These are phyloP conservation scores for Lamproptera curius DNA, from an alignment of 2,888 invertebrate species.

Conservation along the genomic window DNA sequence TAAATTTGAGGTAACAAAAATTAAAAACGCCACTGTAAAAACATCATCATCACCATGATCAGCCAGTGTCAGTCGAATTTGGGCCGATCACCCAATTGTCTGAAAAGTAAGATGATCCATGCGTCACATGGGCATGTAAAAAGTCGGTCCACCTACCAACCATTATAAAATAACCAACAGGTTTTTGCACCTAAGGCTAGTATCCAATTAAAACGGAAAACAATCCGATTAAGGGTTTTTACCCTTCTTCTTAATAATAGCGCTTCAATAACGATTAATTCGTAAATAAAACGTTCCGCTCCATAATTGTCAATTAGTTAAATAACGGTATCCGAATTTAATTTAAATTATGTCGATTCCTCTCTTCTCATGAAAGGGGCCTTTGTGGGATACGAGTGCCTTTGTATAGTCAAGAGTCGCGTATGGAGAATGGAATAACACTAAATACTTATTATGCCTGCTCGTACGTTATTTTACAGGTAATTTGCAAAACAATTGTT, in stretches of 20 bases:
- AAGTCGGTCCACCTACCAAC: too few species aligned
- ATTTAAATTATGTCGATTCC: conserved; percentile 19
- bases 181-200: too few species aligned
- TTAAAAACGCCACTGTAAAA: too few species aligned
- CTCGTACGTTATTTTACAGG: conserved; percentile 1
- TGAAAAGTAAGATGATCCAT: too few species aligned
- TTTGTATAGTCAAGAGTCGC: conserved; percentile 12
- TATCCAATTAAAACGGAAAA: neutral
- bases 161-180: too few species aligned
- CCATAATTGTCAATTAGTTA: conserved; percentile 15
- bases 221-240: neutral
- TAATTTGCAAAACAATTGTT: too few species aligned
- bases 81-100: too few species aligned
- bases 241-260: neutral
- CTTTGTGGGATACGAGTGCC: conserved; percentile 14
- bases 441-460: conserved; percentile 9
- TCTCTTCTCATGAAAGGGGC: conserved; percentile 19
- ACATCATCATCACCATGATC: too few species aligned
- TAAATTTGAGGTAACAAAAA: too few species aligned
- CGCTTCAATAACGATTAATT: conserved; percentile 11
- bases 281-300: conserved; percentile 6
- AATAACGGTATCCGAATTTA: conserved; percentile 16
- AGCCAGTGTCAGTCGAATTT: too few species aligned
- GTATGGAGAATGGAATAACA: conserved; percentile 20
- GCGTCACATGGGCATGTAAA: too few species aligned